phyloP scores from a whole-genome alignment of 2,113 vertebrate genomes.

The Diphyllodes magnificus region DNA sequence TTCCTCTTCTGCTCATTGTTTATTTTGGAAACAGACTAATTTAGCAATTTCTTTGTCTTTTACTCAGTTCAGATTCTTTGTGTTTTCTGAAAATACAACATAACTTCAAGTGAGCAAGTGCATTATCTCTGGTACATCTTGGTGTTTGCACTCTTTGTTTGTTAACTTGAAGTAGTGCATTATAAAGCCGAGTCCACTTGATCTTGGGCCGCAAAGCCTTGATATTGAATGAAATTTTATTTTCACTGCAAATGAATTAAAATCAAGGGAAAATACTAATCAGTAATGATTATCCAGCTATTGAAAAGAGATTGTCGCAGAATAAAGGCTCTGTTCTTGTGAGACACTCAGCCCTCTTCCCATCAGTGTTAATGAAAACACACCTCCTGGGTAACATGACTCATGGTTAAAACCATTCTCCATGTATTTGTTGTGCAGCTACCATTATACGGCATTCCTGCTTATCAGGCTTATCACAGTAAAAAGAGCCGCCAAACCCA shows the following conservation, averaged over 20 bases:
- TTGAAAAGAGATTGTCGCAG: background rate
- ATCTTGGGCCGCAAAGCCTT: background rate
- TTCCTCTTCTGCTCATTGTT: background rate
- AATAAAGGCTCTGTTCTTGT: background rate
- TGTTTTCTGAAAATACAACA: background rate
- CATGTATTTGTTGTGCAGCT: background rate
- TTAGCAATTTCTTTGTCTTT: background rate
- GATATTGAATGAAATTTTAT: background rate
- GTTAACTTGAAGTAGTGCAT: background rate
- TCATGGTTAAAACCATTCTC: background rate
- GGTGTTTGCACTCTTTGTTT: background rate
- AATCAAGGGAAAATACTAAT: background rate
- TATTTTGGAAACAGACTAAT: background rate
- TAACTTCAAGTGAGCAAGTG: background rate
- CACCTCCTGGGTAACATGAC: background rate
- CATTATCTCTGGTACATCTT: background rate
- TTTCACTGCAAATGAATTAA: background rate
- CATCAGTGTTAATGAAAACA: background rate
- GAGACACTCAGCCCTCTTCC: background rate
- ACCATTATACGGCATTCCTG: background rate
- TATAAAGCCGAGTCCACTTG: background rate
- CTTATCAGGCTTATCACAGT: background rate
- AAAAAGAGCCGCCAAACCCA: background rate
- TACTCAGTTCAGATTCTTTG: background rate
- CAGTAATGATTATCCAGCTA: background rate